Evolutionary conservation across 2,888 invertebrate species (phyloP), one percentile per base, ranked within the genome.

Genomic region (Caradrina kadenii): DNA sequence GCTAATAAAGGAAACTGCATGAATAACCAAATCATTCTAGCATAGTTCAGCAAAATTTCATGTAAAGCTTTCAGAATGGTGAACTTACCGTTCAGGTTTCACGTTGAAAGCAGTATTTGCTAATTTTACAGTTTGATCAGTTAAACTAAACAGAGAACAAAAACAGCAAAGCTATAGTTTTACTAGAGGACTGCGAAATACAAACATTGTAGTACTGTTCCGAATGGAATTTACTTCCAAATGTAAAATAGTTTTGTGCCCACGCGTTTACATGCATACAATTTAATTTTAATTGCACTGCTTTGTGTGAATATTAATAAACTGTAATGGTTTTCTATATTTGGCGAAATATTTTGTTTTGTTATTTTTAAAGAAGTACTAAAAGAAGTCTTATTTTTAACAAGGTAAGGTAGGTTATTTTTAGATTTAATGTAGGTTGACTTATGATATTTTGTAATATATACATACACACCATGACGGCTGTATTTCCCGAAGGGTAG

Each of bases 241-340:
- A 73, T 39, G 21, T 48, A 2, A 26, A 15, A 21, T 39, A 48
- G n/a, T 73, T 54, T 39, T n/a, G 26, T 39, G 17, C 0, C 8
- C 64, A 26, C 13, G 55, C 21, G 7, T 45, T 64, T 22, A 17
- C 54, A 8, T 11, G 66, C 26, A 74, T 70, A 49, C 54, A 74
- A 74, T 39, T 54, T 64, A 54, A 70, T 55, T 39, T 54, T 64
- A 54, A 70, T 55, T 55, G 65, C 54, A 65, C 11, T 49, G 13
- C 11, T 49, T 10, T 64, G 53, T 63, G 17, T 53, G 39, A 74
- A 74, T 70, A 74, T 65, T 65, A 49, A 49, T 74, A 22, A 74
- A 42, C 54, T n/a, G 26, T 54, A 54, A 54, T 10, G 26, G 10
- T 49, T 54, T 63, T 74, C n/a, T 42, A 54, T 64, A 74, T 19